Percentiles rank a stretch among this genome's conserved stretches.
Evolutionary conservation across 2,888 invertebrate species (phyloP).

Genomic region (Amphiduros pacificus): DNA sequence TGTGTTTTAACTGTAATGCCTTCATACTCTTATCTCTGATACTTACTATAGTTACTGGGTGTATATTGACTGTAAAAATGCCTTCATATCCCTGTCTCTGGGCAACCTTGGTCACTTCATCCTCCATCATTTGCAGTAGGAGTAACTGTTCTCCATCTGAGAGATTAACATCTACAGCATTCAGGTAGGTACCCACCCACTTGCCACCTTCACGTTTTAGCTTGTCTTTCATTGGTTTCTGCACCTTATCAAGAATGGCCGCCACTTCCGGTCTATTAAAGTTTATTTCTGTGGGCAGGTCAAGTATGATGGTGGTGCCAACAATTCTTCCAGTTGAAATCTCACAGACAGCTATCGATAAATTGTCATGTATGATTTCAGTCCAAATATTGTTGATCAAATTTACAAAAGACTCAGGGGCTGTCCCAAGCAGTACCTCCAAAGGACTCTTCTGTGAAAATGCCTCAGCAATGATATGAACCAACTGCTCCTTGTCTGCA

Average conservation of each 20-base stretch:
- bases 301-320: not conserved
- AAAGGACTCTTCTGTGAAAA: slow-evolving; percentile 5
- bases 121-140: not conserved
- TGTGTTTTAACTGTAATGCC: too few relatives aligned
- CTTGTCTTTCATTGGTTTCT: slow-evolving; percentile 7
- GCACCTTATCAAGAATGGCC: slow-evolving; percentile 13
- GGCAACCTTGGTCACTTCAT: not conserved
- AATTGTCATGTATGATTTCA: slow-evolving; percentile 3
- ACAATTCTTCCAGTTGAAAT: not conserved
- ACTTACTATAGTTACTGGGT: not conserved
- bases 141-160: not conserved
- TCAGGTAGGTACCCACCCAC: not conserved
- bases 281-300: slow-evolving; percentile 7
- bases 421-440: slow-evolving; percentile 11
- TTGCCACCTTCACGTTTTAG: not conserved
- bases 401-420: not conserved
- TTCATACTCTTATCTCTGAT: too few relatives aligned
- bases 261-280: slow-evolving; percentile 14
- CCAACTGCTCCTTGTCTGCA: not conserved
- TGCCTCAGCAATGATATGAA: not conserved
- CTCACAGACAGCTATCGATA: too few relatives aligned
- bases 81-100: not conserved
- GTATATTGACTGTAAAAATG: not conserved
- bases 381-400: slow-evolving; percentile 13
- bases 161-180: not conserved